These are phyloP conservation scores for Seladonia tumulorum DNA, from an alignment of 2,888 invertebrate genomes.

Conservation along the genomic window DNA sequence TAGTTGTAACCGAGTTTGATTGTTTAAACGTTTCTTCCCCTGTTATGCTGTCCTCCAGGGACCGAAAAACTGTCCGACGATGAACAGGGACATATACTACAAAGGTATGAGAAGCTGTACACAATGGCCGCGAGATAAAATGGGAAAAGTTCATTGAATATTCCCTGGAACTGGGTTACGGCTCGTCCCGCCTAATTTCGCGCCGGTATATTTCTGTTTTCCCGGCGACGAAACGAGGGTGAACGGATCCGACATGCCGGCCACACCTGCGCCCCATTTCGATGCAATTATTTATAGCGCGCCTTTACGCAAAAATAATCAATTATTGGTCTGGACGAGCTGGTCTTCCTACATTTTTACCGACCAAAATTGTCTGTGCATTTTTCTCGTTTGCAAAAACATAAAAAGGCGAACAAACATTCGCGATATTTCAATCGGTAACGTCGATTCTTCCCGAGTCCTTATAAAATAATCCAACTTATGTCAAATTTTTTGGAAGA, in stretches of 20 bases:
- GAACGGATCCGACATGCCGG: conserved; percentile 1
- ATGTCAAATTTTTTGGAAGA: not conserved
- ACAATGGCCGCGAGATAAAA: conserved; percentile 29
- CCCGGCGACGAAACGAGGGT: conserved; percentile 1
- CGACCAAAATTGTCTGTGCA: not conserved
- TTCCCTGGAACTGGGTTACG: conserved; percentile 25
- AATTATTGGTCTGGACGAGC: not conserved
- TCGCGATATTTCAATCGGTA: not conserved
- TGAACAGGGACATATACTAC: conserved; percentile 96
- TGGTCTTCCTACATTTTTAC: not conserved
- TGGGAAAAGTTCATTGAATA: conserved; percentile 57
- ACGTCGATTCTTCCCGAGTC: not conserved
- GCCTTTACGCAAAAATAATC: not conserved
- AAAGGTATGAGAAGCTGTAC: conserved; percentile 87
- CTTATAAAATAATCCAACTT: not conserved
- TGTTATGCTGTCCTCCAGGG: conserved; percentile 84
- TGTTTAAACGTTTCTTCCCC: conserved; percentile 43
- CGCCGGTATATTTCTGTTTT: conserved; percentile 7
- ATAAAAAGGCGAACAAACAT: not conserved
- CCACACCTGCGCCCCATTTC: conserved; percentile 11
- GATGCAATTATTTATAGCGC: conserved; percentile 11
- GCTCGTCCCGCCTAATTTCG: conserved; percentile 18
- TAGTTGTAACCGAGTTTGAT: conserved; percentile 13
- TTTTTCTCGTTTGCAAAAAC: not conserved
- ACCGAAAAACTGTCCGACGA: conserved; percentile 94